A percentile compares a stretch with the other conserved stretches of the same genome.
These are phyloP conservation scores for Kryphioiulus occultus DNA, from an alignment of 2,888 invertebrate species.

Conservation along the genomic window DNA sequence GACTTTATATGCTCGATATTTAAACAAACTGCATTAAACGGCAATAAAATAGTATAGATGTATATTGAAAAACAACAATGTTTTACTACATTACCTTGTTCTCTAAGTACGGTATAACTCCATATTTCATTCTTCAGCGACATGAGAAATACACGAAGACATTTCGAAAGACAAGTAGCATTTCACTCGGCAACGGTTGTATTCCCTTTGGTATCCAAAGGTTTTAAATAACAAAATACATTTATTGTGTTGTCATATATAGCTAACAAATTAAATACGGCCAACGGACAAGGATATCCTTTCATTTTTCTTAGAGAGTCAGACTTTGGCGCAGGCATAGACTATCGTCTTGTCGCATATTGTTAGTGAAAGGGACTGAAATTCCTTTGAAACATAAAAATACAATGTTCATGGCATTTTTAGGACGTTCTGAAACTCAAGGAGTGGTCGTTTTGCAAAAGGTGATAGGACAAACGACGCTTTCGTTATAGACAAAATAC, in stretches of 20 bases:
- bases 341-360: no score
- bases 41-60: neutral
- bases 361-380: neutral
- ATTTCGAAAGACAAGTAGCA: neutral
- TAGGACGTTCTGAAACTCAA: neutral
- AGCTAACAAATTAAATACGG: neutral
- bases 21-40: no score
- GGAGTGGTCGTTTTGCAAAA: neutral
- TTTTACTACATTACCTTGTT: neutral
- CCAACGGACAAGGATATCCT: neutral
- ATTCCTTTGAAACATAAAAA: neutral
- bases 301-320: neutral
- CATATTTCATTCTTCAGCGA: neutral
- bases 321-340: no score
- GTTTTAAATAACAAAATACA: neutral
- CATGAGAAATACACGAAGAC: neutral
- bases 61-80: neutral
- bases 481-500: no score
- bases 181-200: neutral
- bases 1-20: no score
- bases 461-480: no score
- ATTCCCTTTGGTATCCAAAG: constrained; percentile 11
- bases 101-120: neutral
- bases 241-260: neutral
- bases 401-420: neutral